Evolutionary conservation across 2,113 vertebrate species (phyloP).

Genomic region (Odocoileus virginianus): DNA sequence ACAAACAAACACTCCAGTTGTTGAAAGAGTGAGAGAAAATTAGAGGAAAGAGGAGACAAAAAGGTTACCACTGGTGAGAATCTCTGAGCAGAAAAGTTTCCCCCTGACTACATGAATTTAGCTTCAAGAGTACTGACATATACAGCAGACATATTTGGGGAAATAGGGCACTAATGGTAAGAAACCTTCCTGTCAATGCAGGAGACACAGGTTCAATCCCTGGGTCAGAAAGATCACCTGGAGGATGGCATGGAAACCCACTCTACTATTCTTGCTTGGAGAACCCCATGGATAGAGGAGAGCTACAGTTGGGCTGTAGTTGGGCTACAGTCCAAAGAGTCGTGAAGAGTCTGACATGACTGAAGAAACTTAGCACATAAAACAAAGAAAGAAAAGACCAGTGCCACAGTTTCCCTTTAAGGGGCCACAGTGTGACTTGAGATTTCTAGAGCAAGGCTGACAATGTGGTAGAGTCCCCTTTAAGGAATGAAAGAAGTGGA

Average conservation of each 20-base stretch:
- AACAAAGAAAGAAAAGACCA: neutral
- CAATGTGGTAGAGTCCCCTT: neutral
- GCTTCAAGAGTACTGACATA: neutral
- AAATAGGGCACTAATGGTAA: neutral
- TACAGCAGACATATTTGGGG: neutral
- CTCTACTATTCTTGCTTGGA: neutral
- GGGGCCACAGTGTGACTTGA: too few relatives aligned
- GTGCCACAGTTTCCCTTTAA: neutral
- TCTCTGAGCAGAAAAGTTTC: neutral
- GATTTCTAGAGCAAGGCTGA: neutral
- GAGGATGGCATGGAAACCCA: neutral
- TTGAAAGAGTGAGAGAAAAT: neutral
- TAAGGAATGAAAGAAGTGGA: neutral
- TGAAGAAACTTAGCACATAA: neutral
- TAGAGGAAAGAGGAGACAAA: neutral
- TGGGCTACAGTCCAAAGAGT: neutral
- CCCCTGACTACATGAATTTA: neutral
- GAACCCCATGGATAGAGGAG: neutral
- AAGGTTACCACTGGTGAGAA: neutral
- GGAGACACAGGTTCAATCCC: neutral
- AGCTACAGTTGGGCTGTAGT: too few relatives aligned
- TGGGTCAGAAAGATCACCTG: neutral
- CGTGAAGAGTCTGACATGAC: fast-evolving
- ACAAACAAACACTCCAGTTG: neutral
- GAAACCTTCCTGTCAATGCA: neutral